These are phyloP conservation scores for Colistium nudipinnis DNA, from an alignment of 2,113 vertebrate species.

Conservation along the genomic window DNA sequence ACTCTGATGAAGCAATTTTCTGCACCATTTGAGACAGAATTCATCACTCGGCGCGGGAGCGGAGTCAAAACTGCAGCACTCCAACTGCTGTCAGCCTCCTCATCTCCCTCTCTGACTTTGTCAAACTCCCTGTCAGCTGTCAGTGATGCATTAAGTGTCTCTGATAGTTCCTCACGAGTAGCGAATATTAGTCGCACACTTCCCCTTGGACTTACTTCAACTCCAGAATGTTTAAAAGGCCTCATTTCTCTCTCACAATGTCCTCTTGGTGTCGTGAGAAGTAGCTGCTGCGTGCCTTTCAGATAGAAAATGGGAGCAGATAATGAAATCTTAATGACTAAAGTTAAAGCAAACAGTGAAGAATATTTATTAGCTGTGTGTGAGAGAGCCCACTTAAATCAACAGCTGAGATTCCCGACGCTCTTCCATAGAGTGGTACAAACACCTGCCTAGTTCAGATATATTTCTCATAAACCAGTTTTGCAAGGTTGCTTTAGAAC, in stretches of 20 bases:
- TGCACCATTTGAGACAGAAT: slow-evolving; percentile 66
- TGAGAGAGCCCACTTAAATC: background rate
- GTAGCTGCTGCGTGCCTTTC: slow-evolving; percentile 4
- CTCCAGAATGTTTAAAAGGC: slow-evolving; percentile 8
- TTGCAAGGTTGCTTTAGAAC: background rate
- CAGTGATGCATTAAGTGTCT: slow-evolving; percentile 21
- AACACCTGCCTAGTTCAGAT: slow-evolving; percentile 10
- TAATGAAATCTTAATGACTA: slow-evolving; percentile 37
- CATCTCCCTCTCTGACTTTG: slow-evolving; percentile 1
- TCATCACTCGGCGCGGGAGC: slow-evolving; percentile 40
- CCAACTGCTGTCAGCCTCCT: slow-evolving; percentile 12
- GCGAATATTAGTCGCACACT: slow-evolving; percentile 12
- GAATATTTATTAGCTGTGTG: slow-evolving; percentile 2
- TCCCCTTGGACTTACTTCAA: background rate
- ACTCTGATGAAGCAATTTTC: slow-evolving; percentile 68
- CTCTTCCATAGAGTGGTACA: background rate
- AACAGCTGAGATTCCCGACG: slow-evolving; percentile 14
- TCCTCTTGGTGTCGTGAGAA: slow-evolving; percentile 9
- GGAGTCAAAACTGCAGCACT: slow-evolving; percentile 44
- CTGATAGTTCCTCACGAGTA: slow-evolving; percentile 14
- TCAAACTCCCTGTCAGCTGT: slow-evolving; percentile 36
- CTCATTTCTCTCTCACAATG: slow-evolving; percentile 3
- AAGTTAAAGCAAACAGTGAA: slow-evolving; percentile 29
- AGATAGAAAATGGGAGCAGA: slow-evolving; percentile 16
- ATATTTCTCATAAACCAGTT: background rate